Evolutionary conservation across 92 coral and sea anemone species (phyloP).

Genomic region (Porites evermanni): DNA sequence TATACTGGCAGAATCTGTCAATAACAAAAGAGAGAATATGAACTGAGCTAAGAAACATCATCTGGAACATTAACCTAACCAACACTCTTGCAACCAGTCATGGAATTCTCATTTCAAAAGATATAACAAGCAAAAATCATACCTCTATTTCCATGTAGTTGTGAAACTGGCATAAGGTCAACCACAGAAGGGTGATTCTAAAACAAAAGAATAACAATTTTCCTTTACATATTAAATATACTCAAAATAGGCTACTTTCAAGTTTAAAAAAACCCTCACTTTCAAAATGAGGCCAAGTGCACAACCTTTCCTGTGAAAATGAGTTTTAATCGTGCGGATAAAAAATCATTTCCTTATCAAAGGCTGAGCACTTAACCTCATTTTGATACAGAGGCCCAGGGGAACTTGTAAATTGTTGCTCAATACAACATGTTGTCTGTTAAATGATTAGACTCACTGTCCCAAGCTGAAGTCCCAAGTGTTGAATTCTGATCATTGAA

Average conservation of each 20-base stretch:
- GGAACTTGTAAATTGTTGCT: too few relatives aligned
- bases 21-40: background rate
- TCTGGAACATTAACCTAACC: background rate
- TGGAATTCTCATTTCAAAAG: background rate
- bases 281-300: too few relatives aligned
- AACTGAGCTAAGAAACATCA: background rate
- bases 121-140: background rate
- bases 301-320: too few relatives aligned
- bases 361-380: too few relatives aligned
- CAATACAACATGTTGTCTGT: too few relatives aligned
- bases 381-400: too few relatives aligned
- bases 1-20: conserved; percentile 78
- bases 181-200: conserved; percentile 77
- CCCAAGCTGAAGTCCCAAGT: too few relatives aligned
- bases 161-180: conserved; percentile 84
- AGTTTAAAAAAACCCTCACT: too few relatives aligned
- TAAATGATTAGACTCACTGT: too few relatives aligned
- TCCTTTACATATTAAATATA: too few relatives aligned
- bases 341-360: too few relatives aligned
- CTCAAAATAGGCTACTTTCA: background rate
- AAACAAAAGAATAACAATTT: background rate
- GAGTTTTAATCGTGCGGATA: too few relatives aligned
- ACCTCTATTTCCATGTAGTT: conserved; percentile 85
- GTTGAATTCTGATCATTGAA: background rate
- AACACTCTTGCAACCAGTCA: background rate